Conservation (phyloP, 2,888 invertebrate genomes). For the Gerris lacustris region DNA sequence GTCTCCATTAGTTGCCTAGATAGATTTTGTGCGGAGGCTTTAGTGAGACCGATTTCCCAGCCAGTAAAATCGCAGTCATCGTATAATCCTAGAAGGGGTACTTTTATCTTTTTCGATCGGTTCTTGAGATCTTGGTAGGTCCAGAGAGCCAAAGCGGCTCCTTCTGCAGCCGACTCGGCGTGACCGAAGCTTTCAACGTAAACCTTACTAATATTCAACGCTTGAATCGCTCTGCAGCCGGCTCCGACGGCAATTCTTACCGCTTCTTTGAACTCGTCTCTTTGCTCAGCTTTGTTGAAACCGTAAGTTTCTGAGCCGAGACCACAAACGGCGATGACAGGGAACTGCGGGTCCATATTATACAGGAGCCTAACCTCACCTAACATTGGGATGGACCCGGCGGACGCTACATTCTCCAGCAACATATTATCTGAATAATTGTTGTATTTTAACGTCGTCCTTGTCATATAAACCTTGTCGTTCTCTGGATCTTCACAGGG, state of each 20-base stretch:
- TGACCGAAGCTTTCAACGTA: conserved; percentile 63
- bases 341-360: conserved; percentile 50
- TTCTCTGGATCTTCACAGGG: conserved; percentile 16
- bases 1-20: conserved; percentile 65
- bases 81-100: conserved; percentile 44
- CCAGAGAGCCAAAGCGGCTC: conserved; percentile 55
- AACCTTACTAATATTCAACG: conserved; percentile 44
- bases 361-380: conserved; percentile 51
- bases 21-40: conserved; percentile 69
- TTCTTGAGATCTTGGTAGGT: conserved; percentile 54
- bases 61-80: conserved; percentile 54
- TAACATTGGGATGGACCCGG: conserved; percentile 42
- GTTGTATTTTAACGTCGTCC: conserved; percentile 26
- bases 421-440: conserved; percentile 22
- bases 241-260: conserved; percentile 55
- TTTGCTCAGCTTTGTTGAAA: conserved; percentile 53
- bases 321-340: conserved; percentile 58
- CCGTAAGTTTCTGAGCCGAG: conserved; percentile 56
- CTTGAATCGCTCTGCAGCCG: conserved; percentile 47
- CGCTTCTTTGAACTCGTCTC: conserved; percentile 63
- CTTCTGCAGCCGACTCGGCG: conserved; percentile 69
- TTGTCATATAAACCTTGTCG: conserved; percentile 22
- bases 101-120: conserved; percentile 22
- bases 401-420: conserved; percentile 21
- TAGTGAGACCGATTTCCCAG: conserved; percentile 57